phyloP scores from a whole-genome alignment of 2,113 vertebrate genomes.

The Epinephelus moara region DNA sequence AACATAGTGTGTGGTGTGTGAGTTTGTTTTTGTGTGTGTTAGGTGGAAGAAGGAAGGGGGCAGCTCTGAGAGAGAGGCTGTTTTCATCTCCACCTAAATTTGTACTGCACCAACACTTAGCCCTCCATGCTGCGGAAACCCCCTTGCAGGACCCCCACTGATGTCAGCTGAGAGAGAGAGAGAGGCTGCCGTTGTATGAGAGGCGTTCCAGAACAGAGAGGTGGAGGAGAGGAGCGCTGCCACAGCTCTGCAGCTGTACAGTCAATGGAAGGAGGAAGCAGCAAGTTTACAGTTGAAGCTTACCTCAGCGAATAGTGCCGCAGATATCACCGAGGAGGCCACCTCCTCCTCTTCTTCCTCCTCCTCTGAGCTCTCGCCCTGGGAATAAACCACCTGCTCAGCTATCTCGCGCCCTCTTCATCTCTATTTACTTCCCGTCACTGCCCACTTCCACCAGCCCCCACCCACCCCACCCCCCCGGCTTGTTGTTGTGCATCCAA shows the following conservation, averaged over 20 bases:
- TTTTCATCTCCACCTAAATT: slow-evolving; percentile 50
- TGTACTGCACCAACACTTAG: slow-evolving; percentile 44
- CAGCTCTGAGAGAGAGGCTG: slow-evolving; percentile 8
- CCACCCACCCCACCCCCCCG: neutral
- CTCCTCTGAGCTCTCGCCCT: slow-evolving; percentile 30
- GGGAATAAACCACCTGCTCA: slow-evolving; percentile 60
- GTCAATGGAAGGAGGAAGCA: slow-evolving; percentile 52
- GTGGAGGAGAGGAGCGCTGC: slow-evolving; percentile 36
- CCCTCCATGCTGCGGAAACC: slow-evolving; percentile 75
- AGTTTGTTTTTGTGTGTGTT: slow-evolving; percentile 12
- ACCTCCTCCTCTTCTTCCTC: slow-evolving; percentile 41
- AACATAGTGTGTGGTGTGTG: neutral
- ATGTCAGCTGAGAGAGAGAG: slow-evolving; percentile 83
- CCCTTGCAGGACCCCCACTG: slow-evolving; percentile 87
- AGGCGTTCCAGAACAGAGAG: slow-evolving; percentile 57
- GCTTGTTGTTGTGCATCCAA: slow-evolving; percentile 29
- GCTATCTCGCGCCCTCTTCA: neutral
- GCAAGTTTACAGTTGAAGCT: slow-evolving; percentile 68
- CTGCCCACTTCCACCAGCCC: neutral
- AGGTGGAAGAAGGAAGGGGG: neutral
- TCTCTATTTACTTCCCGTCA: slow-evolving; percentile 20
- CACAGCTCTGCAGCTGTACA: slow-evolving; percentile 26
- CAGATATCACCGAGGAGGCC: slow-evolving; percentile 45
- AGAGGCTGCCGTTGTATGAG: slow-evolving; percentile 35
- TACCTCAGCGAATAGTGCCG: slow-evolving; percentile 60